Conservation (phyloP, 92 coral and sea anemone species). For the Parazoanthus swiftii region DNA sequence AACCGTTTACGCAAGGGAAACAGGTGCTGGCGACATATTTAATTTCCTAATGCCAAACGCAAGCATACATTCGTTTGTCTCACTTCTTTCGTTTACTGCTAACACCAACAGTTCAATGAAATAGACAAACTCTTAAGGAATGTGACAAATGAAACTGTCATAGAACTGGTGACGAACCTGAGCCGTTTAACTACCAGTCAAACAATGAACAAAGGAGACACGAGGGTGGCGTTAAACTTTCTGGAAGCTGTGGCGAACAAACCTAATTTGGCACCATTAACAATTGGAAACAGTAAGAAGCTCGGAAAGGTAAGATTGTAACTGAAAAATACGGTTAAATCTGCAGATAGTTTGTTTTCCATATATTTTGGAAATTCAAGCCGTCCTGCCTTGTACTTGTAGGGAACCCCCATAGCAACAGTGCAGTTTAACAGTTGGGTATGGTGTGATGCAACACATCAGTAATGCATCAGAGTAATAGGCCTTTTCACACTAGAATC, state of each 20-base stretch:
- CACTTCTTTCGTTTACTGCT: neutral
- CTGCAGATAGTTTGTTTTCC: too few relatives aligned
- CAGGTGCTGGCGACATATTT: too few relatives aligned
- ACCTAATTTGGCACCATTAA: neutral
- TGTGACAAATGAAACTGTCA: constrained; percentile 22
- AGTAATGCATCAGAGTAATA: too few relatives aligned
- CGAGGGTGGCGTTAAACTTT: neutral
- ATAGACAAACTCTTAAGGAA: neutral
- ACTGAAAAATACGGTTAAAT: neutral
- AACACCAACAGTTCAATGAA: neutral
- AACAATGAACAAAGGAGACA: constrained; percentile 20
- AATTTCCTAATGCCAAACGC: too few relatives aligned
- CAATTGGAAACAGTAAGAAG: neutral
- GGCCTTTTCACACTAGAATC: too few relatives aligned
- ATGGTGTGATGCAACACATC: too few relatives aligned
- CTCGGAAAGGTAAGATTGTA: constrained; percentile 13
- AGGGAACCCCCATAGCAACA: too few relatives aligned
- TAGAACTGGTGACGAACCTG: neutral
- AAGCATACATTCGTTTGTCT: too few relatives aligned
- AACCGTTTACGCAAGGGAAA: too few relatives aligned
- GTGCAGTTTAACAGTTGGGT: too few relatives aligned
- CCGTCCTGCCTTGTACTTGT: too few relatives aligned
- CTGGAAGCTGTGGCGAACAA: neutral
- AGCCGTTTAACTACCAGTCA: neutral
- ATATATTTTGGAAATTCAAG: too few relatives aligned